Percentiles rank a stretch among this genome's conserved stretches.
phyloP scores from a whole-genome alignment of 2,888 invertebrate genomes.

The Erannis defoliaria region DNA sequence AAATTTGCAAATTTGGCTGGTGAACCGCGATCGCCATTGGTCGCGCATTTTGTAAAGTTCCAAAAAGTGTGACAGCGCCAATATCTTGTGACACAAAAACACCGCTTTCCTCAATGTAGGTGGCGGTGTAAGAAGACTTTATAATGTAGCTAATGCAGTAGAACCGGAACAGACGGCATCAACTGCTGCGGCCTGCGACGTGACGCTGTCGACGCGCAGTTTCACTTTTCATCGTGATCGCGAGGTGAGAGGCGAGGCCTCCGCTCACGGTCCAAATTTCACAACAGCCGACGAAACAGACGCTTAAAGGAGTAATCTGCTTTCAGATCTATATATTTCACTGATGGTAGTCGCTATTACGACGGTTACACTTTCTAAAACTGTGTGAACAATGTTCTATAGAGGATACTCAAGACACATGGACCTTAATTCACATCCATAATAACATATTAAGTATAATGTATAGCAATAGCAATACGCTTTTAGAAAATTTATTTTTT shows the following conservation, averaged over 20 bases:
- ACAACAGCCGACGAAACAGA: constrained; percentile 74
- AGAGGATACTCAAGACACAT: constrained; percentile 3
- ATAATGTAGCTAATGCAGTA: constrained; percentile 61
- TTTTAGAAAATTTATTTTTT: background rate
- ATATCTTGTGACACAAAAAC: constrained; percentile 34
- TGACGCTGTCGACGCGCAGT: constrained; percentile 76
- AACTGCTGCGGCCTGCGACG: constrained; percentile 72
- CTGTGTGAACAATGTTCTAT: constrained; percentile 39
- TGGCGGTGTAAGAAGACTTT: constrained; percentile 44
- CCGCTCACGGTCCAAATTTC: constrained; percentile 80
- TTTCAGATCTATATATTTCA: constrained; percentile 52
- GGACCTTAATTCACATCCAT: background rate
- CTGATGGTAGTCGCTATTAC: constrained; percentile 32
- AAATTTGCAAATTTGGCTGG: constrained; percentile 6
- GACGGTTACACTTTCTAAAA: constrained; percentile 46
- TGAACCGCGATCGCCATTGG: constrained; percentile 1
- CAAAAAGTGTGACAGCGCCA: constrained; percentile 40
- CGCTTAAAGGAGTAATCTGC: constrained; percentile 62
- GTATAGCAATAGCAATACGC: background rate
- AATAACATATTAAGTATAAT: background rate
- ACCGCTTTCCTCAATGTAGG: constrained; percentile 50
- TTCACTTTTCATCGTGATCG: constrained; percentile 84
- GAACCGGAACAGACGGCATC: constrained; percentile 80
- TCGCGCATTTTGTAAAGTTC: constrained; percentile 11
- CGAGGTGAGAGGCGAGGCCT: constrained; percentile 81